Conservation (phyloP, 2,113 vertebrate species). For the Passer domesticus region DNA sequence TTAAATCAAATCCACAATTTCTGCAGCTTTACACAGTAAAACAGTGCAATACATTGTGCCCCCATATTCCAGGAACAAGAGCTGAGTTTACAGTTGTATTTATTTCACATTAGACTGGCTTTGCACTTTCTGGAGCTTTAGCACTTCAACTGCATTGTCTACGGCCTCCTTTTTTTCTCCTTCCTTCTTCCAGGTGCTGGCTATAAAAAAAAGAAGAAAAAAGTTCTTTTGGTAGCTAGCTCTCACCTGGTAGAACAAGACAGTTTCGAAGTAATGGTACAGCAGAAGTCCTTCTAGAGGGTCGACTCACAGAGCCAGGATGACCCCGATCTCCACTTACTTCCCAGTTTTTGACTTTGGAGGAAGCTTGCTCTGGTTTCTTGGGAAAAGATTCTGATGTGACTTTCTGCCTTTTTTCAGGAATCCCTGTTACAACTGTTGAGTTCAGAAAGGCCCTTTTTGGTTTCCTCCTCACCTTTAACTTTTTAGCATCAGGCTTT, state of each 20-base stretch:
- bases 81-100: slow-evolving; percentile 1
- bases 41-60: slow-evolving; percentile 60
- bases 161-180: neutral
- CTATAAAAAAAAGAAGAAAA: neutral
- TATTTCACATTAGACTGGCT: slow-evolving; percentile 38
- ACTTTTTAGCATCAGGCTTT: slow-evolving; percentile 34
- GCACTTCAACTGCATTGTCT: neutral
- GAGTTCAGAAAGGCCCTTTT: slow-evolving; percentile 28
- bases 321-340: neutral
- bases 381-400: slow-evolving; percentile 25
- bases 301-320: slow-evolving; percentile 10
- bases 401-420: slow-evolving; percentile 32
- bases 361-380: slow-evolving; percentile 1
- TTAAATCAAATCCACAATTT: slow-evolving; percentile 59
- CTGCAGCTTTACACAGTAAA: slow-evolving; percentile 66
- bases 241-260: slow-evolving; percentile 31
- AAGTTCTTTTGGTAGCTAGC: slow-evolving; percentile 23
- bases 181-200: slow-evolving; percentile 1
- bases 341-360: slow-evolving; percentile 6
- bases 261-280: slow-evolving; percentile 39
- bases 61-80: slow-evolving; percentile 31
- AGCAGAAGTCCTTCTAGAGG: neutral
- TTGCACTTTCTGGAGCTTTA: neutral
- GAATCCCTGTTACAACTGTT: neutral
- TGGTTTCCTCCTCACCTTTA: slow-evolving; percentile 35